phyloP scores from a whole-genome alignment of 1,140 invertebrate genomes.

The Leguminivora glycinivorella region DNA sequence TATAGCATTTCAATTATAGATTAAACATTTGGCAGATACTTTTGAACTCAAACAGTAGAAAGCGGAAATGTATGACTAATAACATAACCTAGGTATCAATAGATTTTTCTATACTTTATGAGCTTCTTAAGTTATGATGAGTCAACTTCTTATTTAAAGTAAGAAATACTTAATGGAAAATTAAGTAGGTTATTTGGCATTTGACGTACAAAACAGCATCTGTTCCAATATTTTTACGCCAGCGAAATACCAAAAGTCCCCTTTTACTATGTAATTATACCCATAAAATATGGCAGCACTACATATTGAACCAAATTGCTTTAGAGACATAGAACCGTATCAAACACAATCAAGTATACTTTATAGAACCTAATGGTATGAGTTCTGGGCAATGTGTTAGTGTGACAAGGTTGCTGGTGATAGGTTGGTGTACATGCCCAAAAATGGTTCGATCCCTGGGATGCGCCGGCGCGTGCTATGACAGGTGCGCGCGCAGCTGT shows the following conservation, averaged over 20 bases:
- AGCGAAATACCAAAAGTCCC: not conserved
- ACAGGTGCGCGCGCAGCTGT: slow-evolving; percentile 15
- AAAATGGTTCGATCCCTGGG: slow-evolving; percentile 6
- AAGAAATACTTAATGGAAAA: too few relatives aligned
- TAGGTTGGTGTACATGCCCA: not conserved
- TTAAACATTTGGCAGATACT: too few relatives aligned
- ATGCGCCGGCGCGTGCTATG: not conserved
- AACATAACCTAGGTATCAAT: too few relatives aligned
- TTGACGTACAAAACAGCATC: not conserved
- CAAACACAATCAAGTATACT: not conserved
- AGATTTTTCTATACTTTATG: too few relatives aligned
- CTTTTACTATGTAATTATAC: not conserved
- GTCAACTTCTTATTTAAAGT: too few relatives aligned
- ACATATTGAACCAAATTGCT: not conserved
- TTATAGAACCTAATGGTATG: not conserved
- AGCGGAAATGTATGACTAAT: too few relatives aligned
- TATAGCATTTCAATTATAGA: too few relatives aligned
- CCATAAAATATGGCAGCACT: not conserved
- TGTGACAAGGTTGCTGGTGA: not conserved
- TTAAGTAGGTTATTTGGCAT: not conserved
- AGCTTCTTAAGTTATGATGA: too few relatives aligned
- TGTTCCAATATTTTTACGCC: not conserved
- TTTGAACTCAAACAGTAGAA: too few relatives aligned
- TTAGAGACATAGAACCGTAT: not conserved
- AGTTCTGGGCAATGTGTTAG: not conserved